These are phyloP conservation scores for Bombus balteatus DNA, from an alignment of 1,140 invertebrate genomes.

Conservation along the genomic window DNA sequence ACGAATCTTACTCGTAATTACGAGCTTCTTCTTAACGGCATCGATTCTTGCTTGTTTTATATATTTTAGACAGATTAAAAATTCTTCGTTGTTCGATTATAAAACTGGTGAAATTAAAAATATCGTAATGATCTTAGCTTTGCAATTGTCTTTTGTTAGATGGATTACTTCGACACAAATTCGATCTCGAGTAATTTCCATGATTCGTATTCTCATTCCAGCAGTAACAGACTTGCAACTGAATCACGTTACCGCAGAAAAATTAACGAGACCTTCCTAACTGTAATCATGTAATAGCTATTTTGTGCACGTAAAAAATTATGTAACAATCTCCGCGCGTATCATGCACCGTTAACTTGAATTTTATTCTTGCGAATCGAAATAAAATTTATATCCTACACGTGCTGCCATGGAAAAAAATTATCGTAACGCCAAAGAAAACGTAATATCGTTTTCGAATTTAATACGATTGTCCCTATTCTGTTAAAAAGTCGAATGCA, in stretches of 20 bases:
- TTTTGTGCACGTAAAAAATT: constrained; percentile 27
- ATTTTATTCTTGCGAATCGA: neutral
- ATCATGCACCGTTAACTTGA: neutral
- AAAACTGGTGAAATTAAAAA: neutral
- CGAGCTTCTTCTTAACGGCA: neutral
- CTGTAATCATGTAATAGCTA: constrained; percentile 36
- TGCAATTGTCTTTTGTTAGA: neutral
- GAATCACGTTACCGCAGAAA: constrained; percentile 29
- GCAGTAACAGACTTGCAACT: neutral
- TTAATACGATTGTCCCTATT: no score
- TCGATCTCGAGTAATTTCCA: no score
- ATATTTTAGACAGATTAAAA: neutral
- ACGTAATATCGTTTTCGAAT: no score
- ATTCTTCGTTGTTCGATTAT: no score
- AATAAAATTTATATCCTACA: neutral
- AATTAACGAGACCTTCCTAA: constrained; percentile 33
- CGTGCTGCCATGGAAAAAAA: neutral
- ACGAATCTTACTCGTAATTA: neutral
- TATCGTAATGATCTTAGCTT: neutral
- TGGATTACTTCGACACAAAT: no score
- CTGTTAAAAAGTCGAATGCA: neutral
- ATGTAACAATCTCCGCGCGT: neutral
- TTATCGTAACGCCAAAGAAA: neutral
- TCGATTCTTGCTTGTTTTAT: neutral
- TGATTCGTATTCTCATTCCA: neutral